These are phyloP conservation scores for Luidia sarsii DNA, from an alignment of 53 echinoderm and acorn worm genomes.

Conservation along the genomic window DNA sequence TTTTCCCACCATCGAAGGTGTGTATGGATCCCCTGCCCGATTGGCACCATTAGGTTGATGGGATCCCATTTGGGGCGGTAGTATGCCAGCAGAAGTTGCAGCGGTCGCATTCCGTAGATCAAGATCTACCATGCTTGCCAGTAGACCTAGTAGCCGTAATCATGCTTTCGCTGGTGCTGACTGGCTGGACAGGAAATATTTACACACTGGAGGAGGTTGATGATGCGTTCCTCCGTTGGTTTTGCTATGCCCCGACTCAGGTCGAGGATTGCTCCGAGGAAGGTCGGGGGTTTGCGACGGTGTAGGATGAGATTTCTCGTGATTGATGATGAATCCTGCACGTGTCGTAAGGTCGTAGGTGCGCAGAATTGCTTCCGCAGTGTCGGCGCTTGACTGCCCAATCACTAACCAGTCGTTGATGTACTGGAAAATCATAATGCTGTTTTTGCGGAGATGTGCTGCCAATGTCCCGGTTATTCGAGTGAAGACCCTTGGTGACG, in stretches of 20 bases:
- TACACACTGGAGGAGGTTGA: too few species aligned
- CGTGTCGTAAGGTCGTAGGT: too few species aligned
- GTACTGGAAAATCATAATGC: constrained; percentile 9
- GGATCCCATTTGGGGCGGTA: background rate
- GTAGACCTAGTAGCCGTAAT: constrained; percentile 16
- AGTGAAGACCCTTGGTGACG: constrained; percentile 43
- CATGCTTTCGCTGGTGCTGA: background rate
- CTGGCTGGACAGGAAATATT: background rate
- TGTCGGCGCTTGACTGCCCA: background rate
- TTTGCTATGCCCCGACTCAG: background rate
- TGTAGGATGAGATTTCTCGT: background rate
- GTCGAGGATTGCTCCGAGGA: background rate
- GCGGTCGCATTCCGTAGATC: constrained; percentile 21
- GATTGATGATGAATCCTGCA: constrained; percentile 1
- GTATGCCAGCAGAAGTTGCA: constrained; percentile 29
- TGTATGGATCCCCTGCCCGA: too few species aligned
- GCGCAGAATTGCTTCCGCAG: too few species aligned
- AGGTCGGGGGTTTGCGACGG: background rate
- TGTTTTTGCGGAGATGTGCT: background rate
- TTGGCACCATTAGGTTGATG: background rate
- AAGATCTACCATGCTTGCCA: constrained; percentile 46
- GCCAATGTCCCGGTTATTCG: constrained; percentile 14
- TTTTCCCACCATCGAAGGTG: background rate
- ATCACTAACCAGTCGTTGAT: too few species aligned
- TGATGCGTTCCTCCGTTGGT: too few species aligned